Conservation (phyloP, 2,113 vertebrate species). For the Apteryx mantelli region DNA sequence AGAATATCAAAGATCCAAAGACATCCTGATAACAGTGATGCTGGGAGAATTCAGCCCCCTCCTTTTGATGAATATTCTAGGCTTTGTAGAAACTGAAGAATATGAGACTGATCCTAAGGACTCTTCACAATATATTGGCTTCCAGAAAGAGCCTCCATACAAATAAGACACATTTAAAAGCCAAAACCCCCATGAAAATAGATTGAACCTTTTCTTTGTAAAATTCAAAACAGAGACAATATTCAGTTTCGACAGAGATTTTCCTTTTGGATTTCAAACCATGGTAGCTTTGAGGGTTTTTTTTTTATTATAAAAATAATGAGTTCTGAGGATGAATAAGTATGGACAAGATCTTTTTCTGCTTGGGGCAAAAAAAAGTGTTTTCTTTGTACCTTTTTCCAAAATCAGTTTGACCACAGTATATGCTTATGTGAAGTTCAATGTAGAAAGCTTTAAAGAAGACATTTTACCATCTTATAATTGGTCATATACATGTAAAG, state of each 20-base stretch:
- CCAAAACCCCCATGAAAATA: background rate
- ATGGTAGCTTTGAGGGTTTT: background rate
- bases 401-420: background rate
- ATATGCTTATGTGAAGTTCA: background rate
- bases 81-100: background rate
- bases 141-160: background rate
- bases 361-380: background rate
- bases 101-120: background rate
- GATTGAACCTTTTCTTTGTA: background rate
- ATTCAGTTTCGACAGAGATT: background rate
- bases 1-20: background rate
- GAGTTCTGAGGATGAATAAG: background rate
- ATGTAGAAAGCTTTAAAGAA: background rate
- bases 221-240: background rate
- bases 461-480: background rate
- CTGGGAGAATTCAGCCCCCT: background rate
- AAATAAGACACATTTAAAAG: background rate
- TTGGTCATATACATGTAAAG: background rate
- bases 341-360: background rate
- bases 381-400: background rate
- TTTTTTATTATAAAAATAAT: background rate
- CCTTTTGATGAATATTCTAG: background rate
- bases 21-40: background rate
- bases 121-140: background rate
- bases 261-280: background rate